These are phyloP conservation scores for Sturnira hondurensis DNA, from an alignment of 2,113 vertebrate species.

Conservation along the genomic window DNA sequence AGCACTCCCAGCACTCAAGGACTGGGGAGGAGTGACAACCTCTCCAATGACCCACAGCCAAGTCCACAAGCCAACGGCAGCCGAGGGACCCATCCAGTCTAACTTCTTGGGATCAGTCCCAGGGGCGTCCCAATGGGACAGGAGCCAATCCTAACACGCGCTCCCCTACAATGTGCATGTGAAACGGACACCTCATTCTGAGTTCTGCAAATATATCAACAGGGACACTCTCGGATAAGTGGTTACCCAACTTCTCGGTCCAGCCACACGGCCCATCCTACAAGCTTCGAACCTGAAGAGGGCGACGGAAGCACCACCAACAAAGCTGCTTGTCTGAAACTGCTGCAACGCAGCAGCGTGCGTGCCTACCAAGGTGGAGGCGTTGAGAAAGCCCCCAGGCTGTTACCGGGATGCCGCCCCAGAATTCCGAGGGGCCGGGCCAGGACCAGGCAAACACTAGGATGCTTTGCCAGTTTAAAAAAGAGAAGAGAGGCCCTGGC, in stretches of 20 bases:
- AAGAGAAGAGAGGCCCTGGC: too few species aligned
- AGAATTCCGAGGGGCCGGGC: fast-evolving
- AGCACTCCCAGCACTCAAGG: neutral
- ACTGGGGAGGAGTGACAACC: fast-evolving
- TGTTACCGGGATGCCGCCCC: conserved; percentile 8
- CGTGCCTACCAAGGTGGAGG: neutral
- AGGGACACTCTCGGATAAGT: fast-evolving
- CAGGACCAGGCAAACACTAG: fast-evolving
- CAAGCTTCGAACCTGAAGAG: neutral
- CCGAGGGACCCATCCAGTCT: neutral
- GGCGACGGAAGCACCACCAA: neutral
- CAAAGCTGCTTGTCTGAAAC: neutral
- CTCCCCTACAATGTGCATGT: fast-evolving
- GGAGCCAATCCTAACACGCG: fast-evolving
- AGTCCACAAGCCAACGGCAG: neutral
- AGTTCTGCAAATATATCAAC: neutral
- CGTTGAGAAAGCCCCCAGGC: conserved; percentile 46
- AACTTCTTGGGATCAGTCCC: neutral
- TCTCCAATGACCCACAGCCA: neutral
- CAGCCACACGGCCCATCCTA: fast-evolving
- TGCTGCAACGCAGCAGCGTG: neutral
- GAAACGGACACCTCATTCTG: neutral
- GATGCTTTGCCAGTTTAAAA: neutral
- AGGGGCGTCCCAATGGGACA: fast-evolving
- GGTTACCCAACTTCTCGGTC: fast-evolving